These are phyloP conservation scores for Struthio camelus DNA, from an alignment of 2,113 vertebrate genomes.

Conservation along the genomic window DNA sequence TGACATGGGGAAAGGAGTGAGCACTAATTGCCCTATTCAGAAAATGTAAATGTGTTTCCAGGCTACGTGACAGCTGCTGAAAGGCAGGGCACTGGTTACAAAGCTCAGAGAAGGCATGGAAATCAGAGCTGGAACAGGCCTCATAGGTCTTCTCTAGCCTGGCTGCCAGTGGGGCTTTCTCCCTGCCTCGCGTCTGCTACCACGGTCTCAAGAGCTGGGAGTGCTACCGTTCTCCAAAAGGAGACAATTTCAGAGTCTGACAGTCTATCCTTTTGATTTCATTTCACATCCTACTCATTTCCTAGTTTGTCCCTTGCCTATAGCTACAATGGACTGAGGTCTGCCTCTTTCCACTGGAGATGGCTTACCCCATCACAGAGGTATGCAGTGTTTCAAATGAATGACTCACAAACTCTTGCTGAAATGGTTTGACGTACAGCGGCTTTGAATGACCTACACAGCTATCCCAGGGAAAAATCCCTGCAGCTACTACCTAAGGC, in stretches of 20 bases:
- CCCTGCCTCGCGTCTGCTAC: neutral
- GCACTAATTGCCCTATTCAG: conserved; percentile 63
- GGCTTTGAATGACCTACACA: neutral
- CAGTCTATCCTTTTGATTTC: too few species aligned
- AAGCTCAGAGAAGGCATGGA: neutral
- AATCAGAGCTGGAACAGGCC: neutral
- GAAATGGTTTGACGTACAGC: neutral
- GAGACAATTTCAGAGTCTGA: neutral
- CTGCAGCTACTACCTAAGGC: neutral
- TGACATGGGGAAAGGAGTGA: neutral
- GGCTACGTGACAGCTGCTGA: neutral
- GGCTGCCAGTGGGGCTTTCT: neutral
- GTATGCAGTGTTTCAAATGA: rapidly evolving
- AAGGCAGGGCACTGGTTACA: neutral
- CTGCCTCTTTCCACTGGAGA: neutral
- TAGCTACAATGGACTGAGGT: neutral
- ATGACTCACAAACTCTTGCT: neutral
- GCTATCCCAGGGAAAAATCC: neutral
- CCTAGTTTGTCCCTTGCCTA: neutral
- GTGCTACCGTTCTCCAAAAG: rapidly evolving
- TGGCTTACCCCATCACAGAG: rapidly evolving
- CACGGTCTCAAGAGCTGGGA: neutral
- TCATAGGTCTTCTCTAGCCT: neutral
- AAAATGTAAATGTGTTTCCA: conserved; percentile 52
- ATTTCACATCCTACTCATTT: neutral